These are phyloP conservation scores for Selenia dentaria DNA, from an alignment of 2,888 invertebrate species.

Conservation along the genomic window DNA sequence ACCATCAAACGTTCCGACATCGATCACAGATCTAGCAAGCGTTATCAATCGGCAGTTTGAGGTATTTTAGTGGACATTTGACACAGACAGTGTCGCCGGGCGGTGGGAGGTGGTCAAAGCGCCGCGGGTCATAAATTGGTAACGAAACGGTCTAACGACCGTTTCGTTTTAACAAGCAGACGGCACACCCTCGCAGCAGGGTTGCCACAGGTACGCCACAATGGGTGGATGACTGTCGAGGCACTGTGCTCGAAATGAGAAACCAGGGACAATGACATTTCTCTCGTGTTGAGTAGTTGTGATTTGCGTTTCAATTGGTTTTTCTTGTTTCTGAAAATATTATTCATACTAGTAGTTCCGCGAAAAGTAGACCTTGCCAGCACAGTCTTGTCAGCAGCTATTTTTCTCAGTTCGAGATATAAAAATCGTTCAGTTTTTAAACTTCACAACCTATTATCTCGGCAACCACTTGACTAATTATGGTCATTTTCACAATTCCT, in stretches of 20 bases:
- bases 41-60: slow-evolving; percentile 34
- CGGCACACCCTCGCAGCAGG: slow-evolving; percentile 46
- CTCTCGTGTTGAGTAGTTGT: not conserved
- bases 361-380: too few relatives aligned
- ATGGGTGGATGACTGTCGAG: not conserved
- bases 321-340: too few relatives aligned
- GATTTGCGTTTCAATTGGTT: too few relatives aligned
- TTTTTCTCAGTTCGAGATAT: too few relatives aligned
- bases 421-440: too few relatives aligned
- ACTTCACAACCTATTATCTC: too few relatives aligned
- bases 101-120: slow-evolving; percentile 45
- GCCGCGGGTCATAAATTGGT: slow-evolving; percentile 55
- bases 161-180: slow-evolving; percentile 40
- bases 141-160: slow-evolving; percentile 69
- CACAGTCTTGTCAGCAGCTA: too few relatives aligned
- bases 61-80: slow-evolving; percentile 47
- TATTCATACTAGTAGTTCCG: too few relatives aligned
- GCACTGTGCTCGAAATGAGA: slow-evolving; percentile 14
- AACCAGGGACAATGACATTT: slow-evolving; percentile 1
- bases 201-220: slow-evolving; percentile 36
- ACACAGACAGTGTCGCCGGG: slow-evolving; percentile 38
- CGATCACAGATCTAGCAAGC: slow-evolving; percentile 1
- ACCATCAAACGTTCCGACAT: slow-evolving; percentile 7
- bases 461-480: too few relatives aligned
- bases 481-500: too few relatives aligned